phyloP scores from a whole-genome alignment of 2,888 invertebrate genomes.

The Diloba caeruleocephala region DNA sequence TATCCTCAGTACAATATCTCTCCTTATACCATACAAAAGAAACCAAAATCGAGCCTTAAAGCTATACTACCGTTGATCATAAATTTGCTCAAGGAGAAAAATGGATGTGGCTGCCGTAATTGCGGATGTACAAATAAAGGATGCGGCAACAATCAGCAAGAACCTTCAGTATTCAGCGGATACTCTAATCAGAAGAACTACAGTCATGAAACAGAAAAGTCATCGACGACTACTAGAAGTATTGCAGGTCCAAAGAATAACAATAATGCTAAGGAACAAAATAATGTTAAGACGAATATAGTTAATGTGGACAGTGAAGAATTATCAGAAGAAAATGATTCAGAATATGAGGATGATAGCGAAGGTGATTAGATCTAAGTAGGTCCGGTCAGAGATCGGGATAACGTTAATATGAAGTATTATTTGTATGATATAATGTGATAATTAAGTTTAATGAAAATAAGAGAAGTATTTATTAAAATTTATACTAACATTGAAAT shows the following conservation, averaged over 20 bases:
- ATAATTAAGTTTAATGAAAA: conserved; percentile 2
- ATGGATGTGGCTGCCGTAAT: conserved; percentile 60
- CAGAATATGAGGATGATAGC: conserved; percentile 56
- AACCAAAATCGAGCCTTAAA: conserved; percentile 69
- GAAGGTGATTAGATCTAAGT: conserved; percentile 42
- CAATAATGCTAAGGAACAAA: conserved; percentile 29
- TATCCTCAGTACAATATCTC: conserved; percentile 45
- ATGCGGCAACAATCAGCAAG: conserved; percentile 33
- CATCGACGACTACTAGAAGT: background rate
- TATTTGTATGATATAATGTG: conserved; percentile 17
- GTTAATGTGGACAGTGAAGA: conserved; percentile 56
- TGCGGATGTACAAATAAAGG: conserved; percentile 57
- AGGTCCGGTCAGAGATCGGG: background rate
- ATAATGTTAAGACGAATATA: conserved; percentile 34
- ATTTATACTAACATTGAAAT: conserved; percentile 6
- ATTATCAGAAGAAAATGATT: conserved; percentile 59
- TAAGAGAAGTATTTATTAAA: conserved; percentile 33
- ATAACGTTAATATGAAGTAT: conserved; percentile 4
- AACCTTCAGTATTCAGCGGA: conserved; percentile 57
- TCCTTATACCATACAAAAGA: conserved; percentile 43
- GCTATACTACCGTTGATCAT: conserved; percentile 76
- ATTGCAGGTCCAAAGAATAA: conserved; percentile 20
- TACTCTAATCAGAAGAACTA: conserved; percentile 68
- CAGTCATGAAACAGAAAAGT: conserved; percentile 32
- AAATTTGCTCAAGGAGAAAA: conserved; percentile 74